phyloP scores from a whole-genome alignment of 2,888 invertebrate genomes.

The Venusia cambrica region DNA sequence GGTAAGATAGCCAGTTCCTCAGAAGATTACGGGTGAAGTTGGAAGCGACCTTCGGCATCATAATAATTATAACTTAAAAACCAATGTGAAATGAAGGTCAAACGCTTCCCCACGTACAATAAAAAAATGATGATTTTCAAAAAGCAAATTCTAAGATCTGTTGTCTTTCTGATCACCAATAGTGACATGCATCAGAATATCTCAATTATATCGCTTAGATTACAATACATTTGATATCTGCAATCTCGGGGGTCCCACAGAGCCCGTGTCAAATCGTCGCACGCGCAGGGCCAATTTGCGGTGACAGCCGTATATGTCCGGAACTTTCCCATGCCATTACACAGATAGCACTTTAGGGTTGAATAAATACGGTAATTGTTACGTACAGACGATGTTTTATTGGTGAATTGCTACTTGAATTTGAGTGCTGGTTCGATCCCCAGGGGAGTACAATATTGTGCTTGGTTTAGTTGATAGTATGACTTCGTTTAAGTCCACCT shows the following conservation, averaged over 20 bases:
- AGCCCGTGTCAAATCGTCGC: constrained; percentile 53
- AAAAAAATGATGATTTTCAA: too few relatives aligned
- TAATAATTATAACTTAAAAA: too few relatives aligned
- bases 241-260: constrained; percentile 28
- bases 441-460: too few relatives aligned
- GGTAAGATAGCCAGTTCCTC: too few relatives aligned
- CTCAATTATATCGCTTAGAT: constrained; percentile 7
- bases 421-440: background rate
- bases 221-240: constrained; percentile 8
- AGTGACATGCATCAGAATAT: constrained; percentile 9
- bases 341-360: constrained; percentile 25
- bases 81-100: too few relatives aligned
- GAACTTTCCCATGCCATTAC: constrained; percentile 32
- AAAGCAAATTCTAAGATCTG: too few relatives aligned
- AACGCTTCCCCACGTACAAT: too few relatives aligned
- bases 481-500: too few relatives aligned
- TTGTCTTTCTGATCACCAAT: too few relatives aligned
- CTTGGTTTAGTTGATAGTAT: too few relatives aligned
- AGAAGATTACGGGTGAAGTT: too few relatives aligned
- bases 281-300: constrained; percentile 53
- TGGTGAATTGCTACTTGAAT: constrained; percentile 2
- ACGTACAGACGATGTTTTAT: constrained; percentile 22
- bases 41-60: too few relatives aligned
- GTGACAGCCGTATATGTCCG: constrained; percentile 54
- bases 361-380: constrained; percentile 28